phyloP scores from a whole-genome alignment of 1,140 invertebrate genomes.

The Scylla paramamosain region DNA sequence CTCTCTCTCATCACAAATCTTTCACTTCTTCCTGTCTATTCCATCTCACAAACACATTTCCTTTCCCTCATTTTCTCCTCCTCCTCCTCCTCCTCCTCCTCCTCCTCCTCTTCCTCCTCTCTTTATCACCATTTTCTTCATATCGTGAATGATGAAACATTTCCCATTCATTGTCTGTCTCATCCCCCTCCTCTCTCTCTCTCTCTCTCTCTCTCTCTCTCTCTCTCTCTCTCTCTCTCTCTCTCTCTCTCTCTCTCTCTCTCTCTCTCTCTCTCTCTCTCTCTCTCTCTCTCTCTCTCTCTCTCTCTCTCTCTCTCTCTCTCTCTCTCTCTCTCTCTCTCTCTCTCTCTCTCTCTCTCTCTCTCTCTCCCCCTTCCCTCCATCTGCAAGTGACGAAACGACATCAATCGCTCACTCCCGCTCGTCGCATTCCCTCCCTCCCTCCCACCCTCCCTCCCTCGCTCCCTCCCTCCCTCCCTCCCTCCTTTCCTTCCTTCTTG shows the following conservation, averaged over 20 bases:
- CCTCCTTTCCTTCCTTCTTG: neutral
- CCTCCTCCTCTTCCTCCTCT: neutral
- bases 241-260: too few species aligned
- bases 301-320: too few species aligned
- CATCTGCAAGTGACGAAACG: neutral
- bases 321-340: too few species aligned
- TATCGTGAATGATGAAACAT: too few species aligned
- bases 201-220: neutral
- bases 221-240: neutral
- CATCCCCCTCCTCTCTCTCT: neutral
- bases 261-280: too few species aligned
- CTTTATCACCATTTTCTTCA: neutral
- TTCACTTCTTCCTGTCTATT: neutral
- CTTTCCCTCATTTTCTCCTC: neutral
- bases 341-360: too few species aligned
- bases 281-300: too few species aligned
- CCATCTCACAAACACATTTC: neutral
- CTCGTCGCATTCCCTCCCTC: neutral
- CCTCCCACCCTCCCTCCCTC: neutral
- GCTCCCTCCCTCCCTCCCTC: neutral
- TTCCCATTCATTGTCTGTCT: neutral
- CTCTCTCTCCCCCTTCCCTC: neutral
- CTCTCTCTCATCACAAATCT: neutral
- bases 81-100: neutral
- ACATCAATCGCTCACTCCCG: neutral